Percentiles rank a stretch among this genome's conserved stretches.
These are phyloP conservation scores for Eupithecia pulchellata DNA, from an alignment of 2,888 invertebrate species.

Conservation along the genomic window DNA sequence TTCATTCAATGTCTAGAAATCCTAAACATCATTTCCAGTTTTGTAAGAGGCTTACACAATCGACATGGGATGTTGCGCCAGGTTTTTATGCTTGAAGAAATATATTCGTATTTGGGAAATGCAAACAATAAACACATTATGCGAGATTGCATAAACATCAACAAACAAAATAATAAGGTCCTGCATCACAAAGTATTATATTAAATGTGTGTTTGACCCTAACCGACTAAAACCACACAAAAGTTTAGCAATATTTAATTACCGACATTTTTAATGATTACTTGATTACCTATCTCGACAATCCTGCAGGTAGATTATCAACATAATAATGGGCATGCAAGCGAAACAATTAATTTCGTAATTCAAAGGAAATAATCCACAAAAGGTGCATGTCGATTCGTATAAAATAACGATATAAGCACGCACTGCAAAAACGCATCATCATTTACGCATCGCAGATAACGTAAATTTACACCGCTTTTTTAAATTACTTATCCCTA, in stretches of 20 bases:
- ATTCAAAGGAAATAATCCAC: conserved; percentile 61
- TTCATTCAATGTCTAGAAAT: neutral
- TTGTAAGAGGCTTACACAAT: neutral
- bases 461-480: conserved; percentile 2
- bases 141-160: too few relatives aligned
- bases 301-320: conserved; percentile 38
- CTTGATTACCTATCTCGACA: conserved; percentile 31
- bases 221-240: neutral
- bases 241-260: conserved; percentile 22
- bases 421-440: conserved; percentile 35
- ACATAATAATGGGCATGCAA: conserved; percentile 47
- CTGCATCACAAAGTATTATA: neutral
- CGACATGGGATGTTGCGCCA: neutral
- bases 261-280: conserved; percentile 19
- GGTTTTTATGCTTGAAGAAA: conserved; percentile 2
- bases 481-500: neutral
- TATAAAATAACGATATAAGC: conserved; percentile 41
- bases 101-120: neutral
- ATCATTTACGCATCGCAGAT: conserved; percentile 4
- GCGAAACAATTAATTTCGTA: conserved; percentile 56
- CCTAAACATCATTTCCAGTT: neutral
- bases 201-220: neutral
- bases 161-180: neutral
- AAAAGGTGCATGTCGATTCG: conserved; percentile 51
- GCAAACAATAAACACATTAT: neutral